Conservation (phyloP, 2,113 vertebrate genomes). For the Bettongia penicillata region DNA sequence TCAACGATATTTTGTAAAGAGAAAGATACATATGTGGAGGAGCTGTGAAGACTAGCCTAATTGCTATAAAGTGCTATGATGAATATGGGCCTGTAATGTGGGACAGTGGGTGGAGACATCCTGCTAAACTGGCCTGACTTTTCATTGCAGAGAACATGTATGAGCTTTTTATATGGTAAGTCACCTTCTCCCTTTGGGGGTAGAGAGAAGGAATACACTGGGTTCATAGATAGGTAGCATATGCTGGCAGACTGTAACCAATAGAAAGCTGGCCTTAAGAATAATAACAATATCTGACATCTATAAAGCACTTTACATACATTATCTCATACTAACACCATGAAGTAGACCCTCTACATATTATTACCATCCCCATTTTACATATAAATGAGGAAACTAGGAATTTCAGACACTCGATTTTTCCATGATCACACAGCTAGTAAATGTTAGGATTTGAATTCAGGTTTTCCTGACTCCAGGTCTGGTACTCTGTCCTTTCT, state of each 20-base stretch:
- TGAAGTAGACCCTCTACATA: conserved; percentile 6
- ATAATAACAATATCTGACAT: not conserved
- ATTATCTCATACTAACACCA: not conserved
- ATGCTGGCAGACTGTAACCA: not conserved
- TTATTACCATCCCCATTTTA: not conserved
- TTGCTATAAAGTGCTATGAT: conserved; percentile 55
- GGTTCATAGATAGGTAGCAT: not conserved
- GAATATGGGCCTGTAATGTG: conserved; percentile 32
- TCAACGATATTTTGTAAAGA: conserved; percentile 45
- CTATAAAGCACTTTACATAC: not conserved
- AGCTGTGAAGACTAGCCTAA: conserved; percentile 35
- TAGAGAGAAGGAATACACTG: not conserved
- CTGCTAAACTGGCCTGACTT: not conserved
- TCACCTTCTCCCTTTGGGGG: conserved; percentile 8
- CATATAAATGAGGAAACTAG: not conserved
- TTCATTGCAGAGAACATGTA: not conserved
- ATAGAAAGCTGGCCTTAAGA: not conserved
- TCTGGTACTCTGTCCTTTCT: not conserved
- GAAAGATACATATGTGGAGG: conserved; percentile 34
- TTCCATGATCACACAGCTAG: not conserved
- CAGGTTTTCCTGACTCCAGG: not conserved
- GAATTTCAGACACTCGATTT: not conserved
- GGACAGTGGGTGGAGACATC: not conserved
- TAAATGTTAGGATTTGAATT: not conserved
- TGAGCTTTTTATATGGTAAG: not conserved